These are phyloP conservation scores for Percopsis transmontana DNA, from an alignment of 2,113 vertebrate genomes.

Conservation along the genomic window DNA sequence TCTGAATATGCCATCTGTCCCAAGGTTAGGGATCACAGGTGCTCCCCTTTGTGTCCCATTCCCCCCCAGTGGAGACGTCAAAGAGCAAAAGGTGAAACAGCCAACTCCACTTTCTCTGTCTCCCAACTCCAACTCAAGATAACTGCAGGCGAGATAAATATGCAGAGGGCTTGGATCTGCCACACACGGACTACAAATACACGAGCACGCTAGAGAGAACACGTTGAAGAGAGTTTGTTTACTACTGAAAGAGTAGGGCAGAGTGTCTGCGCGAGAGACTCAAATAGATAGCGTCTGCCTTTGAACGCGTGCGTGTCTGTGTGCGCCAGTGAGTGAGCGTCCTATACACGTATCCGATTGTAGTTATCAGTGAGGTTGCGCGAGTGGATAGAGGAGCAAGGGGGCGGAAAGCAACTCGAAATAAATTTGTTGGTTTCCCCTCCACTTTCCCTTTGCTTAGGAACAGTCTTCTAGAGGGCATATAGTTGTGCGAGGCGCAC, in stretches of 20 bases:
- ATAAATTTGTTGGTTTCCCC: conserved; percentile 33
- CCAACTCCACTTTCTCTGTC: conserved; percentile 41
- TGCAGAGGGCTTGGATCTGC: conserved; percentile 26
- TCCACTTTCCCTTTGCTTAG: conserved; percentile 5
- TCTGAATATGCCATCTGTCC: conserved; percentile 70
- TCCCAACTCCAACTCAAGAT: conserved; percentile 28
- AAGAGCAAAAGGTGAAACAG: conserved; percentile 69
- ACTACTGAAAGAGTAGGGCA: conserved; percentile 38
- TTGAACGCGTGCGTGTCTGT: conserved; percentile 42
- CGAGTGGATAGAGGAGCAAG: conserved; percentile 6
- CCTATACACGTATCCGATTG: conserved; percentile 25
- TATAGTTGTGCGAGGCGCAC: conserved; percentile 51
- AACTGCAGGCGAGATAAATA: conserved; percentile 37
- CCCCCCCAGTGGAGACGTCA: conserved; percentile 41
- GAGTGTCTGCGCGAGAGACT: conserved; percentile 34
- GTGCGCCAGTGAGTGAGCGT: conserved; percentile 6
- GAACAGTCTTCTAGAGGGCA: conserved; percentile 45
- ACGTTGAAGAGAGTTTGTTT: conserved; percentile 35
- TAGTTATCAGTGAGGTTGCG: conserved; percentile 36
- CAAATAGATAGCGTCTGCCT: conserved; percentile 46
- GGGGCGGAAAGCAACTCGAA: conserved; percentile 41
- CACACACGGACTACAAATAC: conserved; percentile 29
- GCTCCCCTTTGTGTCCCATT: conserved; percentile 40
- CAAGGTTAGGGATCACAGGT: conserved; percentile 50
- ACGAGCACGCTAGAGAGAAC: neutral